Conservation (phyloP, 2,797 vertebrate genomes). For the Sebastes cheni region DNA sequence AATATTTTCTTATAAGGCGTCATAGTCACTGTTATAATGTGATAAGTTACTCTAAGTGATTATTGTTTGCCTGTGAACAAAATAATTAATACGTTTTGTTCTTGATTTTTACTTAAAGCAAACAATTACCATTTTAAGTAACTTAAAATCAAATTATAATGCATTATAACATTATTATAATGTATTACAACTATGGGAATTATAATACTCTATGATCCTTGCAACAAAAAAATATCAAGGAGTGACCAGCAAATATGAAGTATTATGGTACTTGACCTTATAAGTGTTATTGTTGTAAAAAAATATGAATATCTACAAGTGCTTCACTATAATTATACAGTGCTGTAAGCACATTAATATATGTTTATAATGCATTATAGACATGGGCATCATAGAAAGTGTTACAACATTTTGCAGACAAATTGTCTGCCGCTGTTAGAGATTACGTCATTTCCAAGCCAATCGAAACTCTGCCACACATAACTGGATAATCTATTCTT, state of each 20-base stretch:
- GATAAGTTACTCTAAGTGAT: not conserved
- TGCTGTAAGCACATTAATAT: not conserved
- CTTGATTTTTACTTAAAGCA: not conserved
- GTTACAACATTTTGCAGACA: not conserved
- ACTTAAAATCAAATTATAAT: not conserved
- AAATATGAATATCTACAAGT: not conserved
- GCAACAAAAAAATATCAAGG: not conserved
- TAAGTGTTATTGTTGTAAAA: not conserved
- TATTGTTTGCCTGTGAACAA: not conserved
- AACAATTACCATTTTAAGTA: accelerated
- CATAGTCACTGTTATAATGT: not conserved
- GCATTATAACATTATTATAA: not conserved
- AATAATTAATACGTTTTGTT: not conserved
- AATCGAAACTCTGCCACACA: conserved; percentile 15
- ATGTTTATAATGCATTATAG: not conserved
- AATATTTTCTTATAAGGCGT: not conserved
- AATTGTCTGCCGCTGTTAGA: conserved; percentile 10
- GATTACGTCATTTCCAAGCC: conserved; percentile 19
- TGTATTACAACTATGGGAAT: not conserved
- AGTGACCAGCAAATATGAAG: not conserved
- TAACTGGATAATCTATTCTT: conserved; percentile 46
- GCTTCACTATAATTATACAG: not conserved
- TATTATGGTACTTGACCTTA: not conserved
- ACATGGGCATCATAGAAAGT: too few species aligned
- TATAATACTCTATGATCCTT: not conserved